These are phyloP conservation scores for Salminus brasiliensis DNA, from an alignment of 2,113 vertebrate genomes.

Conservation along the genomic window DNA sequence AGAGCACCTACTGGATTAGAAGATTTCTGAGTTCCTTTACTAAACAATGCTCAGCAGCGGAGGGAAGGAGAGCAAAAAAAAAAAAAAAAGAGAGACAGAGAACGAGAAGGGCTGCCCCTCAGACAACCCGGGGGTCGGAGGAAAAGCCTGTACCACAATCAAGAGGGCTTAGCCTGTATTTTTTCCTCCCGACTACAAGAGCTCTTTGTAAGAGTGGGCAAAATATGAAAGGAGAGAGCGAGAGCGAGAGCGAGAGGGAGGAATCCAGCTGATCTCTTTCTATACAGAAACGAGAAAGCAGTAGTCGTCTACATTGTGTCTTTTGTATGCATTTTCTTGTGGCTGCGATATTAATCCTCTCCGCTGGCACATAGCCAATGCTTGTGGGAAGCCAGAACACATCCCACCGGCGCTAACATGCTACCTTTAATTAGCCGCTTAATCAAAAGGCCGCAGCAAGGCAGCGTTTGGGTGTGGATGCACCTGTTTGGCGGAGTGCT, in stretches of 20 bases:
- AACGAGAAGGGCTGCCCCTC: not conserved
- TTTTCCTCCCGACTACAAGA: conserved; percentile 34
- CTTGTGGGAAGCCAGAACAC: not conserved
- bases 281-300: conserved; percentile 9
- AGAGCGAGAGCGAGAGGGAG: not conserved
- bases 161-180: conserved; percentile 37
- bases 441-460: not conserved
- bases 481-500: conserved; percentile 17
- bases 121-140: not conserved
- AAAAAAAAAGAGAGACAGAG: not conserved
- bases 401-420: not conserved
- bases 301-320: not conserved
- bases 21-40: conserved; percentile 22
- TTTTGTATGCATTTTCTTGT: conserved; percentile 1
- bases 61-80: not conserved
- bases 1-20: conserved; percentile 18
- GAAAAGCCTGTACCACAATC: conserved; percentile 40
- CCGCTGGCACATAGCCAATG: not conserved
- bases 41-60: conserved; percentile 27
- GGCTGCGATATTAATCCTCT: conserved; percentile 7
- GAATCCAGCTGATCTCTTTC: not conserved
- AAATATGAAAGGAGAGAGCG: conserved; percentile 16
- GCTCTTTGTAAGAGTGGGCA: conserved; percentile 25
- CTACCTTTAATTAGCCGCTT: conserved; percentile 27
- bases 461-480: conserved; percentile 19